phyloP scores from a whole-genome alignment of 1,140 invertebrate species.

The Homalodisca vitripennis region DNA sequence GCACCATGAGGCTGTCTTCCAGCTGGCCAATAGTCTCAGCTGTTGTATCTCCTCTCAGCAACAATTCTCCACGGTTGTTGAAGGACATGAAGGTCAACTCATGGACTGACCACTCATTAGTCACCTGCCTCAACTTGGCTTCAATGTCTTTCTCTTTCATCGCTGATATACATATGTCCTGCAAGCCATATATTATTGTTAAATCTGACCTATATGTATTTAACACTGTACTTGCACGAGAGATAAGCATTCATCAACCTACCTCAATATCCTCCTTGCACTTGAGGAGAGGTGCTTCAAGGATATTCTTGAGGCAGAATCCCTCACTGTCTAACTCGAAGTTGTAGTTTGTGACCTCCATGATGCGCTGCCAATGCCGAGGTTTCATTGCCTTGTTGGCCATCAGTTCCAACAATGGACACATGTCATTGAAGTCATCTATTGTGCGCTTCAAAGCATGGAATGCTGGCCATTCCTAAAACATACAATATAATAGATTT shows the following conservation, averaged over 20 bases:
- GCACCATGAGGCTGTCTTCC: slow-evolving; percentile 94
- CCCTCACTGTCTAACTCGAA: slow-evolving; percentile 93
- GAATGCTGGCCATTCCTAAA: slow-evolving; percentile 98
- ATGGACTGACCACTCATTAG: slow-evolving; percentile 92
- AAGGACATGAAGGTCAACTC: slow-evolving; percentile 94
- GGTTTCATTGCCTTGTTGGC: slow-evolving; percentile 98
- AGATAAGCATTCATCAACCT: background rate
- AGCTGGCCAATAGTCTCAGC: slow-evolving; percentile 92
- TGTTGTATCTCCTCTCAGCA: slow-evolving; percentile 90
- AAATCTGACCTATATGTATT: background rate
- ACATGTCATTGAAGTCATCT: slow-evolving; percentile 98
- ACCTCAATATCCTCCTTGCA: slow-evolving; percentile 97
- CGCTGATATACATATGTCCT: slow-evolving; percentile 96
- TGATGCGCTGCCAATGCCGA: slow-evolving; percentile 93
- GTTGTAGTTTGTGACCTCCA: slow-evolving; percentile 84
- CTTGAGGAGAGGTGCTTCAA: slow-evolving; percentile 90
- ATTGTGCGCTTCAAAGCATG: slow-evolving; percentile 94
- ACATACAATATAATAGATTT: too few relatives aligned
- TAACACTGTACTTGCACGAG: background rate
- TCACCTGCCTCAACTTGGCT: slow-evolving; percentile 90
- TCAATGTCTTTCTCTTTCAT: slow-evolving; percentile 99
- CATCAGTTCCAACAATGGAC: slow-evolving; percentile 92
- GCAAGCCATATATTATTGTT: slow-evolving; percentile 33
- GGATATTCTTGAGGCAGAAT: slow-evolving; percentile 92
- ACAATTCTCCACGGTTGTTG: slow-evolving; percentile 90